Base-by-base conservation (phyloP, 2,888 invertebrate species). In the Aplocera efformata region DNA sequence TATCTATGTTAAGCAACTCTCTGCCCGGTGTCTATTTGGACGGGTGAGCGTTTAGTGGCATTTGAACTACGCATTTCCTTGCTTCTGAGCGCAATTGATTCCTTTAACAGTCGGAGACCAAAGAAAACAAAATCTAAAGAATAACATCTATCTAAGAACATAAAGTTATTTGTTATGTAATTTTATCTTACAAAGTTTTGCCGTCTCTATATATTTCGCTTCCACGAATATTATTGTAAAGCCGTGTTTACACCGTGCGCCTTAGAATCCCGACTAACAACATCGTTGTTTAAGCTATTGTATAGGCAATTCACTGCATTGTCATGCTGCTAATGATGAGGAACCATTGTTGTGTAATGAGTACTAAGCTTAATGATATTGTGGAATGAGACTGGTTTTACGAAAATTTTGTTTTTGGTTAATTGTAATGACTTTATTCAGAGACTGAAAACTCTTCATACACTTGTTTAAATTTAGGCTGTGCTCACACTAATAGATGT, bases 201-300 rank as follows among this genome's bases (percentile, higher is more conserved):
- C 8, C 49, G 3, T 38, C 30, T 53, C 50, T 32, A 48, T 7
- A 4, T n/a, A 10, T 28, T 21, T 10, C 7, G 17, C 10, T 33
- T 50, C 48, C 1, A 7, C 8, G 44, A 17, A 32, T 45, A 33
- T 55, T 56, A 63, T 59, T 62, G 60, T 75, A 73, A 71, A 67
- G 69, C 67, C 46, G 58, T 72, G 74, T 79, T 72, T 72, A 80
- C 76, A 79, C 62, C 69, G 53, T 42, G 63, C 62, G 67, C 72
- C 72, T 74, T 71, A 69, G 59, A 62, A 61, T 51, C 64, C 64
- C 62, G 59, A 63, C 65, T 68, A 74, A 72, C 75, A 72, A 62
- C 64, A 62, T 53, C 56, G 54, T 53, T 60, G 58, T 64, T 57
- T 55, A 51, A 53, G 53, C 67, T 53, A 63, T 68, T 66, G 61